These are phyloP conservation scores for Diachrysia chrysitis DNA, from an alignment of 2,888 invertebrate species.

Conservation along the genomic window DNA sequence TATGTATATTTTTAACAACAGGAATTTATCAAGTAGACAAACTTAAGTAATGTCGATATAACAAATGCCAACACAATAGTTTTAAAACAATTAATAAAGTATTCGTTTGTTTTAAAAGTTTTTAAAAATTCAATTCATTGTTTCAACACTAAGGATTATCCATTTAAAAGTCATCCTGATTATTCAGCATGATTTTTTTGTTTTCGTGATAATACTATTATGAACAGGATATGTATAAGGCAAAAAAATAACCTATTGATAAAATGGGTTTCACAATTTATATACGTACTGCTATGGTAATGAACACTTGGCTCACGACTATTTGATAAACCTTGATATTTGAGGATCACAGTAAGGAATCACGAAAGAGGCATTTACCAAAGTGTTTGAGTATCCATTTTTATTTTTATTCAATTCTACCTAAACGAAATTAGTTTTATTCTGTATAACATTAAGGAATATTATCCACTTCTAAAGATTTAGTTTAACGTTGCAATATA, in stretches of 20 bases:
- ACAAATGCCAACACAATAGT: too few species aligned
- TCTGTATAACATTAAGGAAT: too few species aligned
- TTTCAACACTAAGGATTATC: neutral
- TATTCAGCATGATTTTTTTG: neutral
- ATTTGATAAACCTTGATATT: slow-evolving; percentile 47
- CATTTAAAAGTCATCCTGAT: neutral
- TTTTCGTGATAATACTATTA: slow-evolving; percentile 28
- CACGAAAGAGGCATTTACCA: slow-evolving; percentile 49
- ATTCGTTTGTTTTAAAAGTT: too few species aligned
- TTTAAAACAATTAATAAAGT: too few species aligned
- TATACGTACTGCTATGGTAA: neutral
- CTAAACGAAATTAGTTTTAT: neutral
- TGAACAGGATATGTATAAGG: slow-evolving; percentile 28
- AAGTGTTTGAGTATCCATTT: slow-evolving; percentile 18
- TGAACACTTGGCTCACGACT: slow-evolving; percentile 31
- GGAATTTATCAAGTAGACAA: too few species aligned
- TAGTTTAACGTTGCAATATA: too few species aligned
- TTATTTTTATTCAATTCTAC: slow-evolving; percentile 5
- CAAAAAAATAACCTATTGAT: slow-evolving; percentile 20
- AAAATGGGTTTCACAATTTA: neutral
- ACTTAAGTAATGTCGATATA: too few species aligned
- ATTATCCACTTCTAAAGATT: too few species aligned
- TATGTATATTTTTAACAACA: too few species aligned
- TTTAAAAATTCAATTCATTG: too few species aligned
- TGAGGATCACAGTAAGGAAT: slow-evolving; percentile 21